Evolutionary conservation across 2,888 invertebrate genomes (phyloP), one percentile per base, ranked within the genome.

Genomic region (Phengaris arion): DNA sequence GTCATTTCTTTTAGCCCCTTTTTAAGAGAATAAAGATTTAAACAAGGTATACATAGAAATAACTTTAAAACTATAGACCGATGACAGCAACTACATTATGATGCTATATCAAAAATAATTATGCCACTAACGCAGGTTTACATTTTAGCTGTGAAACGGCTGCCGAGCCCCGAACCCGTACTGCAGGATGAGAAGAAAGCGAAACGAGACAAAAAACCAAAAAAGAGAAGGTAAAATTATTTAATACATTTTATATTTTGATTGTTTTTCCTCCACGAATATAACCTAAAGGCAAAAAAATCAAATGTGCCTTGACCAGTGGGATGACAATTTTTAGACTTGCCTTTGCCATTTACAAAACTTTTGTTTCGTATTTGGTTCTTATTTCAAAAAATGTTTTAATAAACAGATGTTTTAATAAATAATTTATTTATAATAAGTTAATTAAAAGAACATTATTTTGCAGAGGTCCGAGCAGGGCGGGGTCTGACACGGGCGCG

Each of bases 171-270:
- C 2, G 88, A 87, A 78, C 83, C 87, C 6, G 78, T 87, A 5
- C 78, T 87, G 7, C 82, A 86, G 77, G 94, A 94, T 81, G 93
- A 92, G 76, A 93, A 93, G 83, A 93, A 91, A 83, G 87, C 90
- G 81, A 93, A 92, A 84, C 84, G 92, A 79, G 93, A 93, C 80
- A 93, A 92, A 84, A 93, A 93, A 85, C 92, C 88, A 77, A 93
- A 90, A 84, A 93, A 91, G 82, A 90, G 85, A 89, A 89, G 91
- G 93, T 92, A 69, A n/a, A n/a, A 22, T 22, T 0, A 79, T 78
- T 70, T 57, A 35, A 7, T 35, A 35, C 35, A 35, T 35, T 3
- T 3, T 35, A 35, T 2, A 35, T 35, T 35, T 35, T 22, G 22
- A 22, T 22, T 35, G 35, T 35, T 35, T 35, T 35, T 35, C 4